Conservation (phyloP, 2,888 invertebrate species). For the Helicoverpa assulta region DNA sequence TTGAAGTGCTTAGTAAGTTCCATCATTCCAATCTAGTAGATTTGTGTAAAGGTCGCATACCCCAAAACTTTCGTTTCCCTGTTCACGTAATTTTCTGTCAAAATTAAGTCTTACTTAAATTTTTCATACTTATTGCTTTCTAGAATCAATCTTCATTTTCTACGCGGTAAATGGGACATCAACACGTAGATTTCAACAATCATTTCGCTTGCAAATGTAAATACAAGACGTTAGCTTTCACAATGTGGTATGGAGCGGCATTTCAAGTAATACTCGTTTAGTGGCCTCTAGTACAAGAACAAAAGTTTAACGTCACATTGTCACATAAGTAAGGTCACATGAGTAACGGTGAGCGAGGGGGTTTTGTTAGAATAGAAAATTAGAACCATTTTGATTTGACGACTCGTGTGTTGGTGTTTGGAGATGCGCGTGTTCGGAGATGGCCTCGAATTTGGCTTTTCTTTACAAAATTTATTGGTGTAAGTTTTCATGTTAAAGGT, state of each 20-base stretch:
- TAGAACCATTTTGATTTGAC: slow-evolving; percentile 49
- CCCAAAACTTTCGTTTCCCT: too few relatives aligned
- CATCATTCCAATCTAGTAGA: background rate
- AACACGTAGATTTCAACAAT: slow-evolving; percentile 50
- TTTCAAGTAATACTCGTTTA: slow-evolving; percentile 81
- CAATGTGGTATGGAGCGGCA: slow-evolving; percentile 67
- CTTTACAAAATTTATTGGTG: background rate
- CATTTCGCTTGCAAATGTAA: slow-evolving; percentile 59
- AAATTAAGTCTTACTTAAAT: too few relatives aligned
- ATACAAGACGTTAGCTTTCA: slow-evolving; percentile 75
- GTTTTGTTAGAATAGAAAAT: slow-evolving; percentile 48
- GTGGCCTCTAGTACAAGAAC: slow-evolving; percentile 80
- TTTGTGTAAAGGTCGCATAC: too few relatives aligned
- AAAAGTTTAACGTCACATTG: slow-evolving; percentile 83
- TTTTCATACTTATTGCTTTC: background rate
- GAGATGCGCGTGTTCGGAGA: background rate
- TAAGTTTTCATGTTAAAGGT: background rate
- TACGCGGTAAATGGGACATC: slow-evolving; percentile 18
- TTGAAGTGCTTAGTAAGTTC: too few relatives aligned
- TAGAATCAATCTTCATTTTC: slow-evolving; percentile 1
- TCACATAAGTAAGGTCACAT: slow-evolving; percentile 78
- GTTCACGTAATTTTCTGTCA: too few relatives aligned
- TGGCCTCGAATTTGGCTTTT: slow-evolving; percentile 20
- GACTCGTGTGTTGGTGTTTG: slow-evolving; percentile 13
- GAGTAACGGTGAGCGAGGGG: slow-evolving; percentile 52